These are phyloP conservation scores for Nomada flava DNA, from an alignment of 2,888 invertebrate genomes.

Conservation along the genomic window DNA sequence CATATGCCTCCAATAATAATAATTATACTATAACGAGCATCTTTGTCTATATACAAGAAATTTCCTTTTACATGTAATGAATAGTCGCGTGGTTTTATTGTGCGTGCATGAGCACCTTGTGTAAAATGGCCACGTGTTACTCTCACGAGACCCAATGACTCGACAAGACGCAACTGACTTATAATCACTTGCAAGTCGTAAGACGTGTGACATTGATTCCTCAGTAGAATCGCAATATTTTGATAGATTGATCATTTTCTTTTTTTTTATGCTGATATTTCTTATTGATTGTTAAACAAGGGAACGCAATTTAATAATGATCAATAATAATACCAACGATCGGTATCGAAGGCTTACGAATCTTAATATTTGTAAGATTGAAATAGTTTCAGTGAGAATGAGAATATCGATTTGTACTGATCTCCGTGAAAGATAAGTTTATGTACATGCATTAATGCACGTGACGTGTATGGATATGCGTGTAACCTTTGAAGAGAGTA, in stretches of 20 bases:
- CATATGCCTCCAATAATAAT: background rate
- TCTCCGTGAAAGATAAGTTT: background rate
- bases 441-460: background rate
- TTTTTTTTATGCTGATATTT: background rate
- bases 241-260: background rate
- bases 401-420: background rate
- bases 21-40: no score
- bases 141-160: constrained; percentile 38
- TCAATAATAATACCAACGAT: background rate
- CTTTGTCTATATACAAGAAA: background rate
- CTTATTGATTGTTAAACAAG: background rate
- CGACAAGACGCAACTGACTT: constrained; percentile 19
- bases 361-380: background rate
- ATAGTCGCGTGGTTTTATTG: background rate
- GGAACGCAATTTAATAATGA: background rate
- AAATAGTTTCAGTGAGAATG: background rate
- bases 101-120: background rate
- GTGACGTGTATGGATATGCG: background rate
- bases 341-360: background rate
- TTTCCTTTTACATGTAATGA: background rate
- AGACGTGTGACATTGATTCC: background rate
- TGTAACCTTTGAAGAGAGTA: background rate
- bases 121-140: constrained; percentile 5
- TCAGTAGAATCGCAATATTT: background rate
- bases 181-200: background rate